Percentiles rank a stretch among this genome's conserved stretches.
These are phyloP conservation scores for Seriola dumerili DNA, from an alignment of 2,113 vertebrate species.

Conservation along the genomic window DNA sequence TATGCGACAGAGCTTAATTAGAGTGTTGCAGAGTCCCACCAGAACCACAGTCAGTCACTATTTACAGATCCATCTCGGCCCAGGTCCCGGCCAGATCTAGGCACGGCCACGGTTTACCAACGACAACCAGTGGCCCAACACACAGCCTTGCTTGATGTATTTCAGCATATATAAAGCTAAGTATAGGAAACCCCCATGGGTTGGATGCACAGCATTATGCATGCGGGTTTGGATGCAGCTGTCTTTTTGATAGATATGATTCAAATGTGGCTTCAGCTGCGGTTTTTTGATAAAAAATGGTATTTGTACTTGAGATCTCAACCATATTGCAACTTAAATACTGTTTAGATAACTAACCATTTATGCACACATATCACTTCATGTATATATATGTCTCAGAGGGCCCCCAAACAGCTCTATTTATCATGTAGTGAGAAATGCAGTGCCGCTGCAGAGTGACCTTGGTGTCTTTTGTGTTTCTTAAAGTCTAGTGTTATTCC, in stretches of 20 bases:
- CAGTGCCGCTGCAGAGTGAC: constrained; percentile 56
- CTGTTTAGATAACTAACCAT: constrained; percentile 50
- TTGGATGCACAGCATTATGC: constrained; percentile 51
- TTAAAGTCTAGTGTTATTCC: constrained; percentile 69
- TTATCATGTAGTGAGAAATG: constrained; percentile 29
- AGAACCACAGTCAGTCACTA: constrained; percentile 79
- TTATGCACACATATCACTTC: constrained; percentile 37
- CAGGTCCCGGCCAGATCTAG: constrained; percentile 45
- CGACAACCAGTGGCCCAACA: constrained; percentile 33
- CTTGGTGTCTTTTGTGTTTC: constrained; percentile 62
- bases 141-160: constrained; percentile 42
- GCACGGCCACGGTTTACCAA: constrained; percentile 54
- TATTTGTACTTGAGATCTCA: constrained; percentile 22
- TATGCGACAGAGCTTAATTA: constrained; percentile 82
- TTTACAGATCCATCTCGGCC: constrained; percentile 67
- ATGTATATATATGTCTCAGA: constrained; percentile 33
- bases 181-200: constrained; percentile 56
- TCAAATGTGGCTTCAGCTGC: constrained; percentile 39
- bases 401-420: constrained; percentile 35
- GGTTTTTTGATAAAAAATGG: constrained; percentile 40
- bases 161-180: constrained; percentile 60
- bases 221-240: constrained; percentile 66
- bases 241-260: constrained; percentile 42
- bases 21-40: constrained; percentile 69
- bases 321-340: constrained; percentile 55